Evolutionary conservation across 2,888 invertebrate genomes (phyloP).

Genomic region (Himalopsyche anomala): DNA sequence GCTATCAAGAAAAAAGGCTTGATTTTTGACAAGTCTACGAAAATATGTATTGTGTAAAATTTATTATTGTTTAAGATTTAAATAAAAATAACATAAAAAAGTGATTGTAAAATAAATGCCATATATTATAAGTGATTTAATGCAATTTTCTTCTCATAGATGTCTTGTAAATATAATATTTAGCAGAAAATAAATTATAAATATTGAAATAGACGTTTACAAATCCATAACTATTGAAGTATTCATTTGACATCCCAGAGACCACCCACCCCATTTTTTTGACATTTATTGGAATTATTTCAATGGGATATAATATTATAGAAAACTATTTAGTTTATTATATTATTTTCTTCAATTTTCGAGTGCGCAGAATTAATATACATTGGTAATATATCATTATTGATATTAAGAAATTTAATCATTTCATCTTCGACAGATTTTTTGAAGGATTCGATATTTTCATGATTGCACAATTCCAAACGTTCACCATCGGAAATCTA

Average conservation of each 20-base stretch:
- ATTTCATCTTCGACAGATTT: constrained; percentile 10
- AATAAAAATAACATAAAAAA: constrained; percentile 47
- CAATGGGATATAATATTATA: no score
- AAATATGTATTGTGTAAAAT: constrained; percentile 41
- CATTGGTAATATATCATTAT: constrained; percentile 49
- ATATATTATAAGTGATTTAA: constrained; percentile 50
- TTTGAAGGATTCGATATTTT: neutral
- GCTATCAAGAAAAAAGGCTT: constrained; percentile 1
- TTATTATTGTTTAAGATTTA: constrained; percentile 41
- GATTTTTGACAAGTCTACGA: constrained; percentile 38
- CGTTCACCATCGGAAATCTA: neutral
- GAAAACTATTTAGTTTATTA: no score
- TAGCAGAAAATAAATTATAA: constrained; percentile 58
- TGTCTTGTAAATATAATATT: constrained; percentile 62
- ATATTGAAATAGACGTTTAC: constrained; percentile 62
- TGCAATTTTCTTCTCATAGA: constrained; percentile 59
- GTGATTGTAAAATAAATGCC: constrained; percentile 44
- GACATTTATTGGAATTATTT: no score
- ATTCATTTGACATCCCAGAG: neutral
- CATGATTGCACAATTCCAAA: neutral
- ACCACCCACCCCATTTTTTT: no score
- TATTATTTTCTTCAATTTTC: neutral
- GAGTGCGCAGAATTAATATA: constrained; percentile 25
- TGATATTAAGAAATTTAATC: constrained; percentile 28
- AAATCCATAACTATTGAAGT: constrained; percentile 48